phyloP scores from a whole-genome alignment of 2,113 vertebrate species.

The Cyanistes caeruleus region DNA sequence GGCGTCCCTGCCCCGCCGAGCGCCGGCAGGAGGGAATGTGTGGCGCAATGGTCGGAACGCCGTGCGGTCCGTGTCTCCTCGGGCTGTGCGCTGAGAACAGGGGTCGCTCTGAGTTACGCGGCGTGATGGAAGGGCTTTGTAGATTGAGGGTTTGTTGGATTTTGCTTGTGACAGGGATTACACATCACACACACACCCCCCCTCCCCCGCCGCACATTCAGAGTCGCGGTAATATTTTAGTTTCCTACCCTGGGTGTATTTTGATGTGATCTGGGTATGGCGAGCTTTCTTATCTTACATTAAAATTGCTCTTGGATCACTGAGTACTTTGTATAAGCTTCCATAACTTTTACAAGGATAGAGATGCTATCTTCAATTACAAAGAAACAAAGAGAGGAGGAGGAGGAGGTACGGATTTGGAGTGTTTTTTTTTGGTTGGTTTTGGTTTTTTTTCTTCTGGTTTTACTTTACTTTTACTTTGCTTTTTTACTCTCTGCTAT shows the following conservation, averaged over 20 bases:
- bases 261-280: not conserved
- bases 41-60: not conserved
- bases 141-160: not conserved
- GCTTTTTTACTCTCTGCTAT: not conserved
- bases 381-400: not conserved
- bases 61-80: not conserved
- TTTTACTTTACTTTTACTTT: not conserved
- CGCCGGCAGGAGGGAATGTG: fast-evolving
- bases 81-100: not conserved
- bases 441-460: not conserved
- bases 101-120: not conserved
- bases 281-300: not conserved
- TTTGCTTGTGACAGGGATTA: not conserved
- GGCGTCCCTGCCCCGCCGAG: not conserved
- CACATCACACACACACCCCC: too few relatives aligned
- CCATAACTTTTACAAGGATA: not conserved
- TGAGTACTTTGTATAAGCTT: not conserved
- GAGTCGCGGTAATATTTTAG: not conserved
- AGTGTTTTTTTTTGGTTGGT: too few relatives aligned
- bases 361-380: not conserved
- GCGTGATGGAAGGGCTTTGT: not conserved
- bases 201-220: not conserved
- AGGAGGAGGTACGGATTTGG: not conserved
- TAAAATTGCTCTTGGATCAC: not conserved
- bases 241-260: not conserved